phyloP scores from a whole-genome alignment of 2,888 invertebrate genomes.

The Tridacna crocea region DNA sequence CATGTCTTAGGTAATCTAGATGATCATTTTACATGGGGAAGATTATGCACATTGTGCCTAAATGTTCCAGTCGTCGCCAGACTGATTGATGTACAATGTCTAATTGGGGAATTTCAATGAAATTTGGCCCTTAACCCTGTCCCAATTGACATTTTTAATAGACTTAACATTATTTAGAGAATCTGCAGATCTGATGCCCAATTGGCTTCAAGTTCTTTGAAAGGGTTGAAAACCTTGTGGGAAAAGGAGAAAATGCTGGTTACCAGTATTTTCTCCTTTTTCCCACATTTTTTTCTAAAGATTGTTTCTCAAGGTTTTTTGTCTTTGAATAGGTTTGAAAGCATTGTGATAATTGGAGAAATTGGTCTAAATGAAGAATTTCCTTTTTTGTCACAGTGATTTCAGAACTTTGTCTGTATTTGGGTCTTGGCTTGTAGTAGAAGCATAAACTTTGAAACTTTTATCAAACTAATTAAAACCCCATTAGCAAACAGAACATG shows the following conservation, averaged over 20 bases:
- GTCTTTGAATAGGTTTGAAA: background rate
- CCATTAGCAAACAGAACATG: too few species aligned
- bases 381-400: background rate
- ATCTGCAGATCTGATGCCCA: too few species aligned
- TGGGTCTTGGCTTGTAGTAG: background rate
- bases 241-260: too few species aligned
- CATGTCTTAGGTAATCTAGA: background rate
- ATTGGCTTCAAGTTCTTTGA: too few species aligned
- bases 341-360: background rate
- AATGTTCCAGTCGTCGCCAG: constrained; percentile 16
- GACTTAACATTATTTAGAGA: too few species aligned
- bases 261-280: too few species aligned
- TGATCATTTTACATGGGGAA: constrained; percentile 18
- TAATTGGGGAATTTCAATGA: background rate
- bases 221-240: too few species aligned
- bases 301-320: too few species aligned
- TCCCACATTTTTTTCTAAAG: too few species aligned
- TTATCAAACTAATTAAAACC: too few species aligned
- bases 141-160: too few species aligned
- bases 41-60: constrained; percentile 23
- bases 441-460: too few species aligned
- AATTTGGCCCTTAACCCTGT: background rate
- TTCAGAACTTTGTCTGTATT: background rate
- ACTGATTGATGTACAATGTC: constrained; percentile 12
- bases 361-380: background rate